Evolutionary conservation across 2,113 vertebrate species (phyloP).

Genomic region (Tympanuchus pallidicinctus): DNA sequence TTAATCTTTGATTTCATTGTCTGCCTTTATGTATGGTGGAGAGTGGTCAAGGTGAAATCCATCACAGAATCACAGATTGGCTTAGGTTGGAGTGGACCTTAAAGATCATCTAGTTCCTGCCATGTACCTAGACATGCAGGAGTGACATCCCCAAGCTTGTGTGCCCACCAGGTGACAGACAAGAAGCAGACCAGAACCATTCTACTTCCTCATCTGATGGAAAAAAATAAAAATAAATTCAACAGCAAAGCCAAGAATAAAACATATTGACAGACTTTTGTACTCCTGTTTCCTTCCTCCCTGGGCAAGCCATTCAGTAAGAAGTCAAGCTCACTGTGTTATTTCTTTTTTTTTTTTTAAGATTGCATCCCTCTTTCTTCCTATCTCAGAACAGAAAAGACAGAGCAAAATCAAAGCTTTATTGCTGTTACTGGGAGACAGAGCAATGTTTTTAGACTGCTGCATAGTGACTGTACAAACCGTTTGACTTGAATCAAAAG

Average conservation of each 20-base stretch:
- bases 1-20: background rate
- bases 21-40: background rate
- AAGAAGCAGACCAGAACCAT: background rate
- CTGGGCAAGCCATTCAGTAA: background rate
- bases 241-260: conserved; percentile 21
- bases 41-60: background rate
- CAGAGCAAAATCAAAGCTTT: background rate
- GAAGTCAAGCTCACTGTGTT: background rate
- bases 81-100: no score
- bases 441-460: background rate
- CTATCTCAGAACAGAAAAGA: background rate
- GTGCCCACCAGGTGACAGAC: background rate
- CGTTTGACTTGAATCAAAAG: conserved; percentile 13
- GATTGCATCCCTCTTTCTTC: background rate
- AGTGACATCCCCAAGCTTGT: background rate
- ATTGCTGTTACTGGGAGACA: background rate
- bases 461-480: background rate
- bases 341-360: background rate
- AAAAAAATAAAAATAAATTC: background rate
- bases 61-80: background rate
- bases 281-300: conserved; percentile 34
- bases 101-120: no score
- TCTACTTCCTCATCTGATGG: background rate
- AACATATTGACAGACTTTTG: conserved; percentile 12
- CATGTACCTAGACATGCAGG: background rate